Evolutionary conservation across 2,797 vertebrate species (phyloP), one percentile per base, ranked within the genome.

Genomic region (Amblyopsis hoosieri): DNA sequence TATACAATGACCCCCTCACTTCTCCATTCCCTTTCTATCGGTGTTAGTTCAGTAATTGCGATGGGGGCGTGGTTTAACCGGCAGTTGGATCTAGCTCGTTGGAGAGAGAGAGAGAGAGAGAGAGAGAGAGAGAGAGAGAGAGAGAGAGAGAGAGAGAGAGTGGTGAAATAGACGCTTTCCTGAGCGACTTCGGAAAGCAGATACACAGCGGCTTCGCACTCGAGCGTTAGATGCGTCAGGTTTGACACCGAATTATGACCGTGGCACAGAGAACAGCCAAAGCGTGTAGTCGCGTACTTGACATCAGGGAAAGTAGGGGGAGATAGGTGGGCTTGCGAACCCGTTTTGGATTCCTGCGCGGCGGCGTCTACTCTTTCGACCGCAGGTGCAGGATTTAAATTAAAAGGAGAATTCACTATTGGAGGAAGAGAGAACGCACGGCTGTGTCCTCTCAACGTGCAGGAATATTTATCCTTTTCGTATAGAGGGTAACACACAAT

Each of bases 171-270:
- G 83, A 83, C 69, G 86, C 83, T 84, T 85, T 76, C 69, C 76
- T 66, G 76, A 80, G 83, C 82, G 69, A 76, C 81, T 88, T 81
- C 79, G 79, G 86, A 82, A 78, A 80, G 77, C 83, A 76, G 66
- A 76, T 48, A 14, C 47, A 48, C 37, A 42, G 62, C 54, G 56
- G 47, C 37, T 70, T 23, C 46, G 53, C 45, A 62, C 52, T 64
- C 62, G 14, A 9, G 45, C 2, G 42, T 54, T 64, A 29, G 42
- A 53, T 46, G 61, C 67, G 60, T 46, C 62, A 62, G 78, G 57
- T 56, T 85, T 82, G 82, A 81, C 81, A 83, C 74, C 79, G 85
- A 86, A 76, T 85, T 87, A 88, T 85, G 87, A 65, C 58, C 62
- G 75, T 74, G 73, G 76, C 71, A 83, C 66, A 56, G 60, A 72